Base-by-base conservation (phyloP, 2,888 invertebrate species). In the Synergus itoensis region DNA sequence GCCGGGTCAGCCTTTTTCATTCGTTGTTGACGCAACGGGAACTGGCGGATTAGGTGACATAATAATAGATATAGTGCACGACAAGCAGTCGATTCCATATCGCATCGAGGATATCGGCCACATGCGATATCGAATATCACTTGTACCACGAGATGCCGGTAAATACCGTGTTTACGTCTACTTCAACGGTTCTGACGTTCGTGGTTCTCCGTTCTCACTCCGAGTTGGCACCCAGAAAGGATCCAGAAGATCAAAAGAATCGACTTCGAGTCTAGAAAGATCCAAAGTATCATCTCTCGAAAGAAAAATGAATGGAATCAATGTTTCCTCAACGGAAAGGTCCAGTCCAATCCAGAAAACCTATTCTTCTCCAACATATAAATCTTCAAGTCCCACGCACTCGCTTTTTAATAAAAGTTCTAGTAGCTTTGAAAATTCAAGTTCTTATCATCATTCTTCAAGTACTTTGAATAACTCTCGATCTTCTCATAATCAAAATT, bases 101-200 rank as follows among this genome's bases (percentile, higher is more conserved):
- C 96, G 96, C n/a, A 95, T 96, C 53, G 96, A 96, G 88, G 96
- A 95, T 91, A 94, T 97, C 9, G 96, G 94, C 94, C 83, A 95
- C 95, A 91, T 89, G 88, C 96, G 96, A 88, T 96, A 96, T 84
- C 93, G 96, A 21, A 95, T 96, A n/a, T 96, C 96, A 0, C 96
- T 97, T 85, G 95, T 96, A 92, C 96, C 96, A 0, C 94, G 95
- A 83, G 96, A 96, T 83, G 95, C 95, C 77, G 97, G 97, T 77
- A 97, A 96, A 92, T 96, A 96, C 78, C 92, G 96, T 93, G 95
- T 98, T 60, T 98, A 98, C 91, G 95, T 99, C 45, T 98, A 98
- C 91, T 99, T 98, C 93, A 99, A 99, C 91, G 98, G 98, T 12
- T 93, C 94, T 77, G 94, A 94, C 77, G 95, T 96, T n/a, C 94